Evolutionary conservation across 2,888 invertebrate genomes (phyloP).

Genomic region (Sussaba pulchella): DNA sequence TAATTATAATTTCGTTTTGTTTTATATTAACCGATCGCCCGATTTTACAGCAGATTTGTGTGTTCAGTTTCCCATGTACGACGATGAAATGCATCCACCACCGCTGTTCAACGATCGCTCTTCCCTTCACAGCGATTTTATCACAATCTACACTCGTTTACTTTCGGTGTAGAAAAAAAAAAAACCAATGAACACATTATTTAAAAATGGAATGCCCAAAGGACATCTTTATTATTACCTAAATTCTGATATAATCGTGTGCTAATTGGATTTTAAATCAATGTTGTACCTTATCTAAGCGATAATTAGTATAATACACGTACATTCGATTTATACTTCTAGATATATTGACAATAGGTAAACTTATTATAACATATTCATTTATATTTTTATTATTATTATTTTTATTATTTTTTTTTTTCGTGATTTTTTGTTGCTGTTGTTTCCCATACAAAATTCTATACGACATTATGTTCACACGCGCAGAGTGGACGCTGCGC

Average conservation of each 20-base stretch:
- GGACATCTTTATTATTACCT: conserved; percentile 82
- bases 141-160: too few species aligned
- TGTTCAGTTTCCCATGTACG: too few species aligned
- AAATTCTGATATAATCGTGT: conserved; percentile 81
- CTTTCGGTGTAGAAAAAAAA: conserved; percentile 20
- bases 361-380: conserved; percentile 70
- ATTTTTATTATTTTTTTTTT: conserved; percentile 25
- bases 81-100: too few species aligned
- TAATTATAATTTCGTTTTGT: too few species aligned
- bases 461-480: conserved; percentile 73
- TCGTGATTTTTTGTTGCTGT: conserved; percentile 58
- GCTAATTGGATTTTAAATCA: conserved; percentile 76
- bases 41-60: too few species aligned
- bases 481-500: conserved; percentile 64
- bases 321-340: conserved; percentile 77
- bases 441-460: conserved; percentile 77
- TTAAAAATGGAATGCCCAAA: conserved; percentile 81
- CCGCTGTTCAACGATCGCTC: too few species aligned
- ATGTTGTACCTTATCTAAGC: conserved; percentile 76
- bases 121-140: too few species aligned
- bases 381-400: conserved; percentile 33
- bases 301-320: conserved; percentile 82
- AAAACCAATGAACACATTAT: conserved; percentile 52
- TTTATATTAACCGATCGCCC: too few species aligned
- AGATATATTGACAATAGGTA: conserved; percentile 74